These are phyloP conservation scores for Caenorhabditis becei DNA, from an alignment of 2,888 invertebrate species.

Conservation along the genomic window DNA sequence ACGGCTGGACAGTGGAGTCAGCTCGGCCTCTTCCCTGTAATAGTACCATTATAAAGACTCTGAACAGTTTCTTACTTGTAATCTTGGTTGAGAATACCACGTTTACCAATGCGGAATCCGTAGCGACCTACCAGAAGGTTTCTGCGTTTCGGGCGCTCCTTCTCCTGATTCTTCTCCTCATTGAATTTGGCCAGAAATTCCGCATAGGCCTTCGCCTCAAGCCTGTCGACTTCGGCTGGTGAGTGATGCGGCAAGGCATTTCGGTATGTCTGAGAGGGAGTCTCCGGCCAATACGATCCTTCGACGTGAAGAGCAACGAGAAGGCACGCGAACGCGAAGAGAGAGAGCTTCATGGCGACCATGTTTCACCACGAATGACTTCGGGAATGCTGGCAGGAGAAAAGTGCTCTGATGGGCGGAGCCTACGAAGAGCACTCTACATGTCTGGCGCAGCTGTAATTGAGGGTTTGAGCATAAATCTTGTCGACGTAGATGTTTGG, in stretches of 20 bases:
- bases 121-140: conserved; percentile 50
- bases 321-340: not conserved
- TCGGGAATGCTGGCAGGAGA: conserved; percentile 1
- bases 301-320: not conserved
- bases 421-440: conserved; percentile 10
- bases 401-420: conserved; percentile 45
- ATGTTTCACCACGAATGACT: conserved; percentile 3
- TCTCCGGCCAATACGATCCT: not conserved
- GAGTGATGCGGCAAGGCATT: not conserved
- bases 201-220: not conserved
- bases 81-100: not conserved
- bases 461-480: conserved; percentile 32
- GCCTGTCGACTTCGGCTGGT: not conserved
- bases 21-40: not conserved
- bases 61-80: conserved; percentile 13
- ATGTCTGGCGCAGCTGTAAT: conserved; percentile 35
- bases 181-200: not conserved
- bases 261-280: not conserved
- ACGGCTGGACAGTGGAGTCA: not conserved
- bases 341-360: conserved; percentile 9
- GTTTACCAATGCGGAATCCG: conserved; percentile 49
- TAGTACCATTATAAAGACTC: not conserved
- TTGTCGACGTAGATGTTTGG: conserved; percentile 52
- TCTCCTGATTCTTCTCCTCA: not conserved
- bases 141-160: conserved; percentile 18